phyloP scores from a whole-genome alignment of 2,888 invertebrate species.

The Osmoderma eremita region DNA sequence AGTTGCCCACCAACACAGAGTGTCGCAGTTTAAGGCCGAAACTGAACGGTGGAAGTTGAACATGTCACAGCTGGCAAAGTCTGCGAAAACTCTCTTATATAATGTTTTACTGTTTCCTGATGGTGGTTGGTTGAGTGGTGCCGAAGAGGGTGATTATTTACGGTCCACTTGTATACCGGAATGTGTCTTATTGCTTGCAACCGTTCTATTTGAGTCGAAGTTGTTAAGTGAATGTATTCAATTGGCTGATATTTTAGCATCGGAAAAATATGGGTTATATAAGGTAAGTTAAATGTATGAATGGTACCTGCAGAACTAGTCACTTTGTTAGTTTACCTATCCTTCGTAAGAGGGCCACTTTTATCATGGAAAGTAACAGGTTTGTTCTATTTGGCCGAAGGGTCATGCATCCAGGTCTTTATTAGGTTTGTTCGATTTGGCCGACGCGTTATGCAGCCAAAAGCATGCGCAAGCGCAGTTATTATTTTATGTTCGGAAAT shows the following conservation, averaged over 20 bases:
- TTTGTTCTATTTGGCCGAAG: too few species aligned
- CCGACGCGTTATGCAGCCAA: too few species aligned
- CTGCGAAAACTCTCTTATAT: conserved; percentile 81
- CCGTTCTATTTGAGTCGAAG: conserved; percentile 80
- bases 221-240: conserved; percentile 82
- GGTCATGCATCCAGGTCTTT: too few species aligned
- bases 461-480: too few species aligned
- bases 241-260: conserved; percentile 81
- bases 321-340: background rate
- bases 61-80: conserved; percentile 69
- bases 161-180: conserved; percentile 87
- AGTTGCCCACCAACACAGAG: conserved; percentile 86
- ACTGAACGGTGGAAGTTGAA: conserved; percentile 79
- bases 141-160: conserved; percentile 69
- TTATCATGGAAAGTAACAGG: too few species aligned
- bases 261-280: conserved; percentile 82
- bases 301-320: conserved; percentile 2
- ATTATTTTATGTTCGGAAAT: too few species aligned
- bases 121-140: conserved; percentile 88
- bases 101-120: conserved; percentile 90
- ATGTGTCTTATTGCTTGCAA: conserved; percentile 79
- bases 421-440: too few species aligned
- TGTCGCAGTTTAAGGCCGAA: conserved; percentile 82
- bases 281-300: conserved; percentile 66
- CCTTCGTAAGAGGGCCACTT: too few species aligned